Base-by-base conservation (phyloP, 2,113 vertebrate genomes). In the Rousettus leschenaultii region DNA sequence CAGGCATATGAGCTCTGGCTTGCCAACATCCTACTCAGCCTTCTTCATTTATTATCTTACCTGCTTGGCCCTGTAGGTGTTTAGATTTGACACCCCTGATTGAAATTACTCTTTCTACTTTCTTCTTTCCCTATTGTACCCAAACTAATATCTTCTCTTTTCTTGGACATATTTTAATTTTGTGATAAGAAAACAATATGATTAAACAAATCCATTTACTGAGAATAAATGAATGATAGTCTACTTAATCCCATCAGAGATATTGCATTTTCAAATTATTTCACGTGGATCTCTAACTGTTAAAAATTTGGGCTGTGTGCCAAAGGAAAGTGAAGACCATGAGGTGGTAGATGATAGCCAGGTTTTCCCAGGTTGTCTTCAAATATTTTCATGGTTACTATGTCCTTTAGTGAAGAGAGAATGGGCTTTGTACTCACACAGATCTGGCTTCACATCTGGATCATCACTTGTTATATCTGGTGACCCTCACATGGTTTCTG, bases 131-230 rank as follows among this genome's bases (percentile, higher is more conserved):
- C 18, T 18, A 35, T 43, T 38, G 26, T 51, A 53, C 53, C 22
- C 30, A 55, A 45, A 78, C 28, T 35, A 43, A 33, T 43, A 45
- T 94, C 51, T 66, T 82, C 53, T 85, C 43, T 88, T 96, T 96
- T 73, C 65, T 63, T 6, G 26, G 48, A 66, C 40, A 70, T 77
- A 95, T 86, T 97, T 95, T 86, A 94, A 94, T 88, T 89, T 82
- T 73, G 45, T 86, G 91, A 65, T 94, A 89, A 45, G 86, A 88
- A 74, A 96, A 83, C 15, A 59, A 88, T 91, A 68, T 79, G 91
- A 94, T 95, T 78, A 94, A 83, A 82, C 35, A 86, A 55, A 95
- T 71, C 70, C 83, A 89, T 57, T 92, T 89, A 24, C 71, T 45
- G 15, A 92, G 74, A 79, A 35, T 35, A 93, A 87, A 93, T 59